Percentiles rank a stretch among this genome's conserved stretches.
phyloP scores from a whole-genome alignment of 2,888 invertebrate genomes.

The Drosophila paracracens region DNA sequence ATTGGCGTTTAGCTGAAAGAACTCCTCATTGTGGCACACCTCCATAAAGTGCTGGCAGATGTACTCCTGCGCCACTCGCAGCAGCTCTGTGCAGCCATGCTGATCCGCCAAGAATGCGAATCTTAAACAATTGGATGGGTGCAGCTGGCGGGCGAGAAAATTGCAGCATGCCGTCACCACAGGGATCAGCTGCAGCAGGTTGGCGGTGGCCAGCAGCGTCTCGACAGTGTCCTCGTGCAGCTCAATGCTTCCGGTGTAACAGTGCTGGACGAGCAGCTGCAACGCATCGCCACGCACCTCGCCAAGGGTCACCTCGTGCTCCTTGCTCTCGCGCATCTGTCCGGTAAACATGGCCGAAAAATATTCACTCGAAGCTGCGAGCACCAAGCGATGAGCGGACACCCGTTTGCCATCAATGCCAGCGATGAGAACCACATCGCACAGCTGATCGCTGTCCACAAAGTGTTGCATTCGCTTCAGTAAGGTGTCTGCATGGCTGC shows the following conservation, averaged over 20 bases:
- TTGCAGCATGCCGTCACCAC: conserved; percentile 96
- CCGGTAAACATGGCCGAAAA: conserved; percentile 87
- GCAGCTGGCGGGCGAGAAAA: conserved; percentile 92
- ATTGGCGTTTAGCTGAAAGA: no score
- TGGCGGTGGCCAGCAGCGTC: conserved; percentile 93
- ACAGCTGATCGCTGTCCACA: no score
- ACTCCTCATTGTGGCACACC: no score
- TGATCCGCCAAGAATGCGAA: conserved; percentile 97
- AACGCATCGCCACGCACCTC: conserved; percentile 86
- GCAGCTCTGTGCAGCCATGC: conserved; percentile 92
- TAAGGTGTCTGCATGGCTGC: conserved; percentile 92
- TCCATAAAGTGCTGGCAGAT: conserved; percentile 88
- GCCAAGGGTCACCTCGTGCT: conserved; percentile 93
- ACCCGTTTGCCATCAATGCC: conserved; percentile 88
- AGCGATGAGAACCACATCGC: no score
- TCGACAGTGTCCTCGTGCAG: conserved; percentile 96
- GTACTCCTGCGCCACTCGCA: conserved; percentile 93
- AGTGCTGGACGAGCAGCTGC: no score
- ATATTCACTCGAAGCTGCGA: conserved; percentile 96
- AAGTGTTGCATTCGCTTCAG: conserved; percentile 85
- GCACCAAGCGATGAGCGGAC: conserved; percentile 93
- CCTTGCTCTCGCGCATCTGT: conserved; percentile 88
- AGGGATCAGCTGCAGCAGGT: conserved; percentile 93
- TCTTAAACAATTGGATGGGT: conserved; percentile 96
- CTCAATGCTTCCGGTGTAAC: conserved; percentile 21